These are phyloP conservation scores for Punctoribates punctum DNA, from an alignment of 2,888 invertebrate genomes.

Conservation along the genomic window DNA sequence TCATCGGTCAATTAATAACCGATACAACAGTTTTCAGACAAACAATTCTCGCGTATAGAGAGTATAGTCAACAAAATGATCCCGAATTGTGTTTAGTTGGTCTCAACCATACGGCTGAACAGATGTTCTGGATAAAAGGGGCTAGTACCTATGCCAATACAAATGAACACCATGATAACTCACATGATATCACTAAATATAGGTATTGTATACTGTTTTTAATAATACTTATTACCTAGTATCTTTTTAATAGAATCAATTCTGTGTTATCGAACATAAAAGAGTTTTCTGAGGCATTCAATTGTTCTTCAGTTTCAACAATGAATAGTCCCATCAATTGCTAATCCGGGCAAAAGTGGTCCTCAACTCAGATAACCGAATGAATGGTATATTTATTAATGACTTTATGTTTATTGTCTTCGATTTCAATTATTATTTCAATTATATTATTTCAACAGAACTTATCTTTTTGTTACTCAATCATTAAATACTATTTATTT, in stretches of 20 bases:
- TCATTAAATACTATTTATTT: no score
- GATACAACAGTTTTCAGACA: conserved; percentile 12
- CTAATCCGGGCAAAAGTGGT: conserved; percentile 18
- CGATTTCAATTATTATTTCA: no score
- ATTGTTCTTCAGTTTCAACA: conserved; percentile 38
- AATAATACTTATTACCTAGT: not conserved
- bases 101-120: not conserved
- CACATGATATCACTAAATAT: not conserved
- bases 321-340: conserved; percentile 42
- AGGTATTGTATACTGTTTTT: not conserved
- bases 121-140: conserved; percentile 2
- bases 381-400: no score
- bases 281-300: conserved; percentile 45
- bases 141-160: not conserved
- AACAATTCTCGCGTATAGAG: not conserved
- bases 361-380: no score
- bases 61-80: not conserved
- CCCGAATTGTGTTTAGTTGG: not conserved
- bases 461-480: no score
- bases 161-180: not conserved
- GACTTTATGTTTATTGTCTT: no score
- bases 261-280: conserved; percentile 43
- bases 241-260: conserved; percentile 38
- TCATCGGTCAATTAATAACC: not conserved
- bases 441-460: no score